Evolutionary conservation across 2,888 invertebrate species (phyloP).

Genomic region (Dasypogon diadema): DNA sequence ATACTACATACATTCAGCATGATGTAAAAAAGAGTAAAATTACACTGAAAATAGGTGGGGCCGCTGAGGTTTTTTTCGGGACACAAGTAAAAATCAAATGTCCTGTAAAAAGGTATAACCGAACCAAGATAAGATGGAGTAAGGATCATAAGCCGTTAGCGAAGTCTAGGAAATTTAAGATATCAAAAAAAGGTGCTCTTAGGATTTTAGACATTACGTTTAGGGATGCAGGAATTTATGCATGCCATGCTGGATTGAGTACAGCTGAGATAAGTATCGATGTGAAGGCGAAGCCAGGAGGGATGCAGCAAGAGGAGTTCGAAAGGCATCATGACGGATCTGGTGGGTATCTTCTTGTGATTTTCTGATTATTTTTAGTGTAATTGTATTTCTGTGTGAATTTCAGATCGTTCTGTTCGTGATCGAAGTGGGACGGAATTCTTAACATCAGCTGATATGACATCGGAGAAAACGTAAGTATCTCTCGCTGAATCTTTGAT

Average conservation of each 20-base stretch:
- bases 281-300: constrained; percentile 83
- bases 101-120: constrained; percentile 84
- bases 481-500: too few species aligned
- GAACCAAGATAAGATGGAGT: constrained; percentile 89
- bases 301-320: constrained; percentile 84
- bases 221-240: constrained; percentile 86
- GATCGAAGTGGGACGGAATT: constrained; percentile 67
- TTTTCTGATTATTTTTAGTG: constrained; percentile 12
- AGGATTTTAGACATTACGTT: constrained; percentile 85
- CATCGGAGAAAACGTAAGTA: constrained; percentile 64
- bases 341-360: constrained; percentile 60
- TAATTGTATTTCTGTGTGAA: background rate
- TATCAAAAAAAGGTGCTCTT: constrained; percentile 91
- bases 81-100: constrained; percentile 94
- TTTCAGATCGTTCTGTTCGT: constrained; percentile 65
- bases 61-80: constrained; percentile 90
- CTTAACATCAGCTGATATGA: constrained; percentile 68
- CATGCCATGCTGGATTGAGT: constrained; percentile 86
- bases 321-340: constrained; percentile 70
- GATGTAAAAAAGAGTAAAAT: constrained; percentile 85
- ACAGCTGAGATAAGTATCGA: constrained; percentile 84
- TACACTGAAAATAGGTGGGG: constrained; percentile 89
- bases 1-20: constrained; percentile 86
- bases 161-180: constrained; percentile 86
- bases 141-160: constrained; percentile 84